Conservation (phyloP, 2,888 invertebrate species). For the Bhutanitis thaidina region DNA sequence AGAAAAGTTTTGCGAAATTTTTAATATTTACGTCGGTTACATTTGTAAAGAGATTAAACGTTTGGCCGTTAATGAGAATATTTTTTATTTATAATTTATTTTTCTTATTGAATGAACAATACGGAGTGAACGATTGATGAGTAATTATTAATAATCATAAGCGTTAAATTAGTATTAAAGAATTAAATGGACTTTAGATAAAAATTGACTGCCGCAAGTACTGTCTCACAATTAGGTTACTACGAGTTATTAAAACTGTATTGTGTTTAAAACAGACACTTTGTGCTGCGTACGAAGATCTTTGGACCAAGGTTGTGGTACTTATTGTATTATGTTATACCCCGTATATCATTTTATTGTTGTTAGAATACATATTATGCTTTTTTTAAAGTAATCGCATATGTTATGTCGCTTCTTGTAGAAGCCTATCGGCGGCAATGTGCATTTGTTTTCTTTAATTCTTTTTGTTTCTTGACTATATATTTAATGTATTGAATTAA, state of each 20-base stretch:
- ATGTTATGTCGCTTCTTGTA: too few species aligned
- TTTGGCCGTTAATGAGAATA: slow-evolving; percentile 73
- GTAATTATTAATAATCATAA: slow-evolving; percentile 25
- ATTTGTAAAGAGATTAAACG: slow-evolving; percentile 70
- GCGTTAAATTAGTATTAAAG: slow-evolving; percentile 51
- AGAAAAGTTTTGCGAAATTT: slow-evolving; percentile 72
- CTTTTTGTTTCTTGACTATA: not conserved
- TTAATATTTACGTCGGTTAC: slow-evolving; percentile 78
- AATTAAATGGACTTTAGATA: slow-evolving; percentile 35
- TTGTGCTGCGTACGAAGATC: slow-evolving; percentile 42
- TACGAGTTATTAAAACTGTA: slow-evolving; percentile 39
- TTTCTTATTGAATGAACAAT: slow-evolving; percentile 53
- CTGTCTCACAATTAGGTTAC: slow-evolving; percentile 38
- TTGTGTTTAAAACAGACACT: slow-evolving; percentile 36
- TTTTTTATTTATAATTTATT: slow-evolving; percentile 68
- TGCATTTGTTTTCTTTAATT: not conserved
- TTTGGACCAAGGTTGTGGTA: slow-evolving; percentile 52
- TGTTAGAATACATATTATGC: too few species aligned
- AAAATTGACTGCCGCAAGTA: slow-evolving; percentile 50
- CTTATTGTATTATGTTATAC: not conserved
- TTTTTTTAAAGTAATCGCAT: too few species aligned
- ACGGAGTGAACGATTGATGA: slow-evolving; percentile 56
- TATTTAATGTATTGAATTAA: too few species aligned
- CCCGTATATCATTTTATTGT: too few species aligned
- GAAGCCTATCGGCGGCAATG: too few species aligned